These are phyloP conservation scores for Ptilodon capucinus DNA, from an alignment of 2,888 invertebrate species.

Conservation along the genomic window DNA sequence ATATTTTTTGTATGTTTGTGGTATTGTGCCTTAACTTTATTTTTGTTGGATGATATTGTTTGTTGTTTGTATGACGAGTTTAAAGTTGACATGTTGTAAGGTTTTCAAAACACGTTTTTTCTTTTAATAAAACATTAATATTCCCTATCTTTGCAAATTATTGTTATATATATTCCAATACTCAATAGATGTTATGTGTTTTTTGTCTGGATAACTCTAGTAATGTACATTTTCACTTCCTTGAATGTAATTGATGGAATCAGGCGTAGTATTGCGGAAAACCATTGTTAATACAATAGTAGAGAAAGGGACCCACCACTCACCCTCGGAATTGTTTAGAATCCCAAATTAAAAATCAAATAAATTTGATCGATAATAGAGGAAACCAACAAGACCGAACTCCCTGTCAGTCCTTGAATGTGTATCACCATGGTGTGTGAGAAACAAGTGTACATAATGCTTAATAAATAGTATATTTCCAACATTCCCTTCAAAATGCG, in stretches of 20 bases:
- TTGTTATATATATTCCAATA: neutral
- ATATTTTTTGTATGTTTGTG: slow-evolving; percentile 11
- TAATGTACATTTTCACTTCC: neutral
- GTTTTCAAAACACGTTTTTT: neutral
- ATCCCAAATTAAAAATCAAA: too few species aligned
- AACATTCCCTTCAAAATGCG: neutral
- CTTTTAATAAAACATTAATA: neutral
- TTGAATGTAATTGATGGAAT: too few species aligned
- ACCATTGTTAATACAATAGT: too few species aligned
- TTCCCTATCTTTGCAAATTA: too few species aligned
- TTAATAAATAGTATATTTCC: too few species aligned
- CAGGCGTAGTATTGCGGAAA: too few species aligned
- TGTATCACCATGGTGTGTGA: neutral
- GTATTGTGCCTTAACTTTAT: slow-evolving; percentile 10
- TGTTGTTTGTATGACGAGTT: slow-evolving; percentile 8
- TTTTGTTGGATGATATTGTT: slow-evolving; percentile 14
- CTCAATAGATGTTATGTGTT: neutral
- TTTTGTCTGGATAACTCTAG: neutral
- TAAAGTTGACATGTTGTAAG: slow-evolving; percentile 9
- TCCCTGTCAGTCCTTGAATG: too few species aligned
- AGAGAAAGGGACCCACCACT: too few species aligned
- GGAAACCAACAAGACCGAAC: too few species aligned
- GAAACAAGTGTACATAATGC: neutral
- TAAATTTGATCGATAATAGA: too few species aligned
- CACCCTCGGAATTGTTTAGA: too few species aligned